Conservation (phyloP, 2,797 vertebrate species). For the Molossus molossus region DNA sequence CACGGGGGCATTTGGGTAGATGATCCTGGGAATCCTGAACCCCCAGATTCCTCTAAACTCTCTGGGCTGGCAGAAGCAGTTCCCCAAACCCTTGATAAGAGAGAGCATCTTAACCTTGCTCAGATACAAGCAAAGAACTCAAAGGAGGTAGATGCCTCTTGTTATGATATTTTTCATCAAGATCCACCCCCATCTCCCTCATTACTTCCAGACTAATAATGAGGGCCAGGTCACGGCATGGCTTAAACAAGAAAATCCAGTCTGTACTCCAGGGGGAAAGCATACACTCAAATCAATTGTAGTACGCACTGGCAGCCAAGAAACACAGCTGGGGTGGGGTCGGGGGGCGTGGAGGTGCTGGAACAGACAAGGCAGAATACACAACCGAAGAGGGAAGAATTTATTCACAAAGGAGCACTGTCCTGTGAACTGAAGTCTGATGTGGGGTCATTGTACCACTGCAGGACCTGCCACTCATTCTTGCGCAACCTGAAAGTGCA, state of each 20-base stretch:
- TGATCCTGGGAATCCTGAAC: background rate
- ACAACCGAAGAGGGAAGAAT: background rate
- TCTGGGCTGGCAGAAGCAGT: background rate
- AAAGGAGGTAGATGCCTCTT: background rate
- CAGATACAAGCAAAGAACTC: background rate
- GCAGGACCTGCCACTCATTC: conserved; percentile 23
- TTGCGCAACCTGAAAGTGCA: background rate
- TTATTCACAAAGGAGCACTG: background rate
- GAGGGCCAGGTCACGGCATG: background rate
- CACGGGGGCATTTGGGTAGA: background rate
- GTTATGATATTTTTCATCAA: background rate
- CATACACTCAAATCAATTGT: background rate
- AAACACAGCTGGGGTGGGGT: background rate
- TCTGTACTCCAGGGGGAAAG: background rate
- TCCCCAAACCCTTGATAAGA: background rate
- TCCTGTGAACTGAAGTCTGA: background rate
- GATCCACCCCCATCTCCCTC: background rate
- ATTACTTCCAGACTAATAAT: background rate
- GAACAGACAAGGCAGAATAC: background rate
- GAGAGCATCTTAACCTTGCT: background rate
- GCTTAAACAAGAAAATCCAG: background rate
- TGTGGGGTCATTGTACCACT: background rate
- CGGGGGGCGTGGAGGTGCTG: background rate
- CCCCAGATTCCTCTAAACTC: background rate
- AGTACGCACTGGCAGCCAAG: background rate